These are phyloP conservation scores for Pachyrhynchus sulphureomaculatus DNA, from an alignment of 1,140 invertebrate species.

Conservation along the genomic window DNA sequence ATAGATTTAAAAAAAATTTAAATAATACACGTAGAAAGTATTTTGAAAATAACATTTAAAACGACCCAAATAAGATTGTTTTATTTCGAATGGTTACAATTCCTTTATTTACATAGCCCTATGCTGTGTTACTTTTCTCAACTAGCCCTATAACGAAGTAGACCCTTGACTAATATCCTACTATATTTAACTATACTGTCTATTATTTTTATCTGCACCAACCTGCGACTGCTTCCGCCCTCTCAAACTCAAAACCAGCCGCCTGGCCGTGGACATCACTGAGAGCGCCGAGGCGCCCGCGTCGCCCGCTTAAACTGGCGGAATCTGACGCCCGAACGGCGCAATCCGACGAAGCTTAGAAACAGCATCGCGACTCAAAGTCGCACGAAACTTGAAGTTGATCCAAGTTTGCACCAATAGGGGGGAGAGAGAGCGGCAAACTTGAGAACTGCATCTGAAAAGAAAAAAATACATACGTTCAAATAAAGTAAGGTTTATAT, in stretches of 20 bases:
- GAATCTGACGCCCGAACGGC: not conserved
- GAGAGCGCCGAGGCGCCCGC: constrained; percentile 35
- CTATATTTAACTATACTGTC: too few species aligned
- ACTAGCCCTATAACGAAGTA: too few species aligned
- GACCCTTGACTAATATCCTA: too few species aligned
- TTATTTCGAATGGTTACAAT: too few species aligned
- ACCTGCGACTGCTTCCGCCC: constrained; percentile 55
- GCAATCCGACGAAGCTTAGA: constrained; percentile 10
- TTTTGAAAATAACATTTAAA: too few species aligned
- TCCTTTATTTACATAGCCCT: too few species aligned
- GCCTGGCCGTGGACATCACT: constrained; percentile 66
- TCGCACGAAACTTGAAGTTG: not conserved
- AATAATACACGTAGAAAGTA: too few species aligned
- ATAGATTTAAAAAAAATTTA: too few species aligned
- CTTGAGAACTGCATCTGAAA: constrained; percentile 14
- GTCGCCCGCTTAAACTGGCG: constrained; percentile 12
- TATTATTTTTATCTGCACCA: too few species aligned
- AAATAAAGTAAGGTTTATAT: too few species aligned
- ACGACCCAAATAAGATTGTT: too few species aligned
- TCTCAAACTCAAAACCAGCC: constrained; percentile 67
- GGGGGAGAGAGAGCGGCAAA: not conserved
- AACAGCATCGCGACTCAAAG: constrained; percentile 1
- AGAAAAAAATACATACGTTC: not conserved
- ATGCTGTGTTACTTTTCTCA: too few species aligned
- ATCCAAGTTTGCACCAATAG: not conserved